Base-by-base conservation (phyloP, 2,888 invertebrate species). In the Beris morrisii region DNA sequence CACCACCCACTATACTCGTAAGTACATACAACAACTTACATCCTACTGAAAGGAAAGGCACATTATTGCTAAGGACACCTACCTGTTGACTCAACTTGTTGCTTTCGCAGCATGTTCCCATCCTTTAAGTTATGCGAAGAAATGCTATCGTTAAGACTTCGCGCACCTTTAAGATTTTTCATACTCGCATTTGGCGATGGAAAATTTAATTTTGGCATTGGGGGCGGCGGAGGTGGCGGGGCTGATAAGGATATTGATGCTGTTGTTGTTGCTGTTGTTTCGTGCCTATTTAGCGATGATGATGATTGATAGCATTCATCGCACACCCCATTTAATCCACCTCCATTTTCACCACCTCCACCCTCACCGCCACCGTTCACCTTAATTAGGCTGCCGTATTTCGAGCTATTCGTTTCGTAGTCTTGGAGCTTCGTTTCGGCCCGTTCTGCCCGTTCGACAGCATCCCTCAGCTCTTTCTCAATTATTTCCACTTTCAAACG, bases 401-500 rank as follows among this genome's bases (percentile, higher is more conserved):
- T 64, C 32, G 31, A 28, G 9, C 54, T 69, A 70, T 74, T 70
- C 38, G 52, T 65, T 68, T 75, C 75, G 68, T 73, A 76, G 43
- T 70, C 76, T 67, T 79, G 75, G 67, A 80, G 76, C 64, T 80
- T 78, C 67, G 77, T 77, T 75, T 85, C 85, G 57, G 85, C 85
- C 54, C 78, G 77, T 70, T 84, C 83, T 44, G 85, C 85, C 66
- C 84, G 79, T 65, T 82, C 77, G 56, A 81, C 72, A 7, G 83
- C 82, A 70, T 81, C 78, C 50, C 81, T 81, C 67, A 85, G 75
- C 70, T 85, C 84, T 45, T 82, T 83, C 74, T 85, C 85, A 5
- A 84, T 81, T 57, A 85, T 77, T 72, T 84, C 83, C 69, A 85
- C 75, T 76, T 84, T 84, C 72, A 85, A 81, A 74, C 85, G 84